Evolutionary conservation across 2,797 vertebrate species (phyloP), one percentile per base, ranked within the genome.

Genomic region (Myotis findleyi): DNA sequence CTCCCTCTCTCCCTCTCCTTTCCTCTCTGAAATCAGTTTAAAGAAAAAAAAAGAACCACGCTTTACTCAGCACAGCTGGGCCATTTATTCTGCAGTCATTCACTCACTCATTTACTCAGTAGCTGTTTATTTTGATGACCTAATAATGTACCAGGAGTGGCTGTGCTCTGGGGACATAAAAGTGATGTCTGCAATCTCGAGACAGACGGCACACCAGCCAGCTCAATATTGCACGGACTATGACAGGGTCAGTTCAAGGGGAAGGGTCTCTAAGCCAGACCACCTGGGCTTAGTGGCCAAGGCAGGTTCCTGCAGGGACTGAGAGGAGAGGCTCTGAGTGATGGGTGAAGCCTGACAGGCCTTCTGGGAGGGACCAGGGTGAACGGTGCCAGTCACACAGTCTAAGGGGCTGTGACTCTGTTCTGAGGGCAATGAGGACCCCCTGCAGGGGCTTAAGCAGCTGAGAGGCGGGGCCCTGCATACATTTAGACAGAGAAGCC

Each of bases 331-430:
- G 57, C 11, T 21, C 0, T 0, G 41, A 8, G 36, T 17, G 18
- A 44, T 3, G 68, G 47, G 77, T 0, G 2, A 18, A 6, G 10
- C 0, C 0, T 14, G n/a, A 57, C 36, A 23, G n/a, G 72, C 59
- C n/a, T 33, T 49, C 66, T 0, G 12, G 49, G n/a, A 83, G 51
- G 41, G 41, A 6, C 38, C 27, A 20, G 47, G 59, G 57, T 11
- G 9, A 6, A 6, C 2, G 47, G 64, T 1, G 1, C 17, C 1
- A 2, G 36, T 10, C 33, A n/a, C n/a, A 25, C 51, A 18, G 8
- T 21, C 47, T 11, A 20, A 71, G 23, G 38, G n/a, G 30, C 75
- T 11, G 16, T 11, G n/a, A 47, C 73, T 91, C 64, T 73, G 82
- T 71, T 38, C 64, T 18, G 5, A 82, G 36, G n/a, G 55, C n/a